Evolutionary conservation across 2,797 vertebrate genomes (phyloP), one percentile per base, ranked within the genome.

Genomic region (Phataginus tricuspis): DNA sequence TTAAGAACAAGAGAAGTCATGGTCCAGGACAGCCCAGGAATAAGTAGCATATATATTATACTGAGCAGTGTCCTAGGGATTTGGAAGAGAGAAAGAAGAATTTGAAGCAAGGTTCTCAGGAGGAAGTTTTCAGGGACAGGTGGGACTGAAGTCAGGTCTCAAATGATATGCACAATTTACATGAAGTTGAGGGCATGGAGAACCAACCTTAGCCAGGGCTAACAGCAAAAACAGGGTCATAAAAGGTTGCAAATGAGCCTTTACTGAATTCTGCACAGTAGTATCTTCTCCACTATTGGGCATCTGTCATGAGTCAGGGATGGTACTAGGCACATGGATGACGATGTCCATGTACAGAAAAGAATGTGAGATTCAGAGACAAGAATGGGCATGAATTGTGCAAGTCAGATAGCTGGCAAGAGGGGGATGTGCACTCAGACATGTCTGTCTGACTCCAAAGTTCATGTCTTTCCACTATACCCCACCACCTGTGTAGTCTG

Each of bases 1-100:
- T 80, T 42, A 66, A 85, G 55, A 86, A 95, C 72, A 89, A 75
- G 1, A 89, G 74, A 87, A 51, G 87, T 57, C 95, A 78, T 0
- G 61, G 77, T 5, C 79, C 42, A 82, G 75, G 75, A 37, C 4
- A 37, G 31, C 11, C 61, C 42, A 57, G 29, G 39, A 86, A 64
- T 55, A 92, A 69, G 39, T 7, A 59, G 86, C 31, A 55, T 19
- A 85, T 61, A 59, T 69, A 75, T 86, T 80, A 71, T 10, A 59
- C 34, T 57, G 39, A 75, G 34, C 7, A 57, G 53, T 25, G 39
- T 45, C 25, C 39, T 21, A 37, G 74, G 31, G 59, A 23, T 34
- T 63, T 69, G 13, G 29, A 42, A 15, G 18, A 86, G 27, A 53
- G n/a, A 92, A 87, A 89, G 16, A 80, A 18, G 59, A 75, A n/a